Conservation (phyloP, 2,797 vertebrate species). For the Urocyon cinereoargenteus region DNA sequence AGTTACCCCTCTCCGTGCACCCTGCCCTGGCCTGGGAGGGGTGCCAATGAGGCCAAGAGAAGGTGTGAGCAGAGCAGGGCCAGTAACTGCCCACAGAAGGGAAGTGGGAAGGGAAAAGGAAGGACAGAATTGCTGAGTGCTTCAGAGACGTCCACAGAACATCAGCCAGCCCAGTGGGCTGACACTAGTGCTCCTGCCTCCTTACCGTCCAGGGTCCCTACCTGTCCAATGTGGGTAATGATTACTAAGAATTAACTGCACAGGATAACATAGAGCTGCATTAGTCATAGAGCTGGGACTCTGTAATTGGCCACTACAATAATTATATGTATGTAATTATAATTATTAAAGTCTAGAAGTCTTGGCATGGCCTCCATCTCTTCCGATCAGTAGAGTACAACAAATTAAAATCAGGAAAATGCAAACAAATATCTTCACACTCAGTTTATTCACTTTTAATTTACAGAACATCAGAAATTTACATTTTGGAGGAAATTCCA, state of each 20-base stretch:
- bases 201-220: not conserved
- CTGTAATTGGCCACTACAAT: not conserved
- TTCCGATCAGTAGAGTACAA: not conserved
- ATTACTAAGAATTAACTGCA: not conserved
- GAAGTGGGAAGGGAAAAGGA: not conserved
- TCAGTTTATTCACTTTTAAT: constrained; percentile 5
- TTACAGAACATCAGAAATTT: not conserved
- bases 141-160: not conserved
- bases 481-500: constrained; percentile 16
- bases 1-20: rapidly evolving
- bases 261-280: not conserved
- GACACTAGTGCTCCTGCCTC: not conserved
- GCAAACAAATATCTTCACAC: not conserved
- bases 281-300: not conserved
- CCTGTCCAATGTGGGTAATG: not conserved
- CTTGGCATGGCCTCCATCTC: not conserved
- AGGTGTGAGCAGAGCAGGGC: rapidly evolving
- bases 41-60: not conserved
- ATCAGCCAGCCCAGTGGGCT: not conserved
- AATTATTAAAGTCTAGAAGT: not conserved
- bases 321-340: no score
- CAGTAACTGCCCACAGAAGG: not conserved
- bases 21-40: not conserved
- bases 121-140: not conserved
- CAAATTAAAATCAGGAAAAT: not conserved